A percentile compares a stretch with the other conserved stretches of the same genome.
These are phyloP conservation scores for Machimus rusticus DNA, from an alignment of 2,888 invertebrate species.

Conservation along the genomic window DNA sequence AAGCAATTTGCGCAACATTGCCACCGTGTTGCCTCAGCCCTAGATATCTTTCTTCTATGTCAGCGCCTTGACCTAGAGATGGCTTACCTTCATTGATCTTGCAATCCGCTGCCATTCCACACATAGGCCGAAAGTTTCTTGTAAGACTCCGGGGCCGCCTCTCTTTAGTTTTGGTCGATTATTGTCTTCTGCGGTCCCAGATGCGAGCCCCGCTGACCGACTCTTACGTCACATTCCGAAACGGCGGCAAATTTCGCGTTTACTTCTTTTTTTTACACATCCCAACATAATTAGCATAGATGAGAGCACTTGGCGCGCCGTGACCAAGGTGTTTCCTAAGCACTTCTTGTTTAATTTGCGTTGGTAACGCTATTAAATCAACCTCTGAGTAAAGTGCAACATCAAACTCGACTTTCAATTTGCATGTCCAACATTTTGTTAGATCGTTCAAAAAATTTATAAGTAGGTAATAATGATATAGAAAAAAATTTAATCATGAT, in stretches of 20 bases:
- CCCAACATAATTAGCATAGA: slow-evolving; percentile 17
- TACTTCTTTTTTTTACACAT: background rate
- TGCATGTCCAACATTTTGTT: background rate
- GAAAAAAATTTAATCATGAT: too few relatives aligned
- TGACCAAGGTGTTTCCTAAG: background rate
- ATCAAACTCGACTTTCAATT: background rate
- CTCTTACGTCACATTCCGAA: background rate
- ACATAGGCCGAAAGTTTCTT: background rate
- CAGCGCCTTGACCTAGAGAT: slow-evolving; percentile 42
- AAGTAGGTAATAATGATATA: too few relatives aligned
- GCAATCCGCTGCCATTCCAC: slow-evolving; percentile 36
- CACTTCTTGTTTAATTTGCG: background rate
- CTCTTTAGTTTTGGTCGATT: background rate
- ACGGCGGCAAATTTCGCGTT: slow-evolving; percentile 24
- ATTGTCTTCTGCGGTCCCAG: background rate
- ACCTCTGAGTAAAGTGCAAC: background rate
- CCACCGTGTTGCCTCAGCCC: slow-evolving; percentile 16
- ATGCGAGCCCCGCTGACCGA: background rate
- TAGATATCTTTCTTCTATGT: slow-evolving; percentile 35
- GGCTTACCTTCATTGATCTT: slow-evolving; percentile 42
- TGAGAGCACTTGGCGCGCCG: background rate
- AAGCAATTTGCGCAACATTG: slow-evolving; percentile 11
- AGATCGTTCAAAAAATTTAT: background rate
- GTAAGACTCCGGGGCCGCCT: background rate
- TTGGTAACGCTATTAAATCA: background rate